Conservation (phyloP, 2,888 invertebrate species). For the Leucania comma region DNA sequence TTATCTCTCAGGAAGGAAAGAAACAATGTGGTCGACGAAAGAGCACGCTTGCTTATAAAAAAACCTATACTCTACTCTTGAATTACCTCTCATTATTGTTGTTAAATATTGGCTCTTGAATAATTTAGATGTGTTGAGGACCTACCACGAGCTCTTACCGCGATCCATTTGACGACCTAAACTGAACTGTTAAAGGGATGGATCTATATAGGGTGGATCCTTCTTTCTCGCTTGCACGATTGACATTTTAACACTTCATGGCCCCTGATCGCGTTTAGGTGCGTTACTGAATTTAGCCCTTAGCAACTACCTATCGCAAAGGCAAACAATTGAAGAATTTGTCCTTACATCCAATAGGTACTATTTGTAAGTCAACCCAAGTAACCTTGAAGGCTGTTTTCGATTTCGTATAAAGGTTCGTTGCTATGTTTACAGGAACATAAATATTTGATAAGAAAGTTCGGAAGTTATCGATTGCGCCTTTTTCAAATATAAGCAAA, state of each 20-base stretch:
- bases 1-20: too few relatives aligned
- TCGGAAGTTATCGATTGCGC: constrained; percentile 40
- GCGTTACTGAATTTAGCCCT: not conserved
- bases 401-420: constrained; percentile 17
- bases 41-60: too few relatives aligned
- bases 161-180: too few relatives aligned
- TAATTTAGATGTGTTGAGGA: not conserved
- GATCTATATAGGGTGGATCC: too few relatives aligned
- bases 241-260: too few relatives aligned
- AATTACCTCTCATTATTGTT: not conserved
- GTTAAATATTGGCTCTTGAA: not conserved
- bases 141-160: not conserved
- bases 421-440: constrained; percentile 23
- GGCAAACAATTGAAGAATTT: not conserved
- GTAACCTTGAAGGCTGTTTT: constrained; percentile 20
- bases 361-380: not conserved
- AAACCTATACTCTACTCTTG: too few relatives aligned
- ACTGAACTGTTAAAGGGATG: too few relatives aligned
- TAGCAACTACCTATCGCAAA: not conserved
- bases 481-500: constrained; percentile 9
- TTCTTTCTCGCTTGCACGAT: too few relatives aligned
- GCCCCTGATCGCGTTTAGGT: not conserved
- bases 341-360: not conserved
- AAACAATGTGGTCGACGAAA: too few relatives aligned
- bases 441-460: constrained; percentile 32